These are phyloP conservation scores for Eretmodus cyanostictus DNA, from an alignment of 2,113 vertebrate species.

Conservation along the genomic window DNA sequence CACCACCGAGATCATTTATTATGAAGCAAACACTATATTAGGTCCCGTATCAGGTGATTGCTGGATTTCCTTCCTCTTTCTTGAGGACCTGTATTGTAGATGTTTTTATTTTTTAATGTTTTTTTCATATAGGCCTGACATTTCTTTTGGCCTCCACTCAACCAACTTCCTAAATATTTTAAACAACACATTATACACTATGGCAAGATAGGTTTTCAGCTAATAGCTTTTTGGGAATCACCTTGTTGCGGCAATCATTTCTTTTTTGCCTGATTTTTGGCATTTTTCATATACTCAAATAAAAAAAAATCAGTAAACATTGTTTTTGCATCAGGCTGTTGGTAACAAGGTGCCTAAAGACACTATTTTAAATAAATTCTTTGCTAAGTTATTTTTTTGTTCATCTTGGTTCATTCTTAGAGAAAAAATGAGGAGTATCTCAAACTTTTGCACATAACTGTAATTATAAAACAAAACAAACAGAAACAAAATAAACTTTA, in stretches of 20 bases:
- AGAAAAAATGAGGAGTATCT: fast-evolving
- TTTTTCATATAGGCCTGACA: neutral
- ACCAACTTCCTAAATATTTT: neutral
- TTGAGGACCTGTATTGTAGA: neutral
- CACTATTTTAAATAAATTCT: fast-evolving
- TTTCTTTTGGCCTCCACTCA: neutral
- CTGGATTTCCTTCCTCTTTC: neutral
- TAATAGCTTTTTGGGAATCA: neutral
- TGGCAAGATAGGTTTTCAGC: neutral
- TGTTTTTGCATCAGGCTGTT: neutral
- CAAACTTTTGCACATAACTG: neutral
- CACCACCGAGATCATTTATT: fast-evolving
- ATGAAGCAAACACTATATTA: neutral
- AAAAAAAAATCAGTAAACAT: neutral
- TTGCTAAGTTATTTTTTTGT: neutral
- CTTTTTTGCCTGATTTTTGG: fast-evolving
- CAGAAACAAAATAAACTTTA: fast-evolving
- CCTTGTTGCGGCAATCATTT: neutral
- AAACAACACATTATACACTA: neutral
- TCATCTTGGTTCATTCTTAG: neutral
- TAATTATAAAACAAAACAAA: neutral
- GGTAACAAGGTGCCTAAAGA: neutral
- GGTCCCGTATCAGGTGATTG: neutral
- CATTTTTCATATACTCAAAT: neutral
- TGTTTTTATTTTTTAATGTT: neutral